Conservation (phyloP, 1,140 invertebrate species). For the Cotesia typhae region DNA sequence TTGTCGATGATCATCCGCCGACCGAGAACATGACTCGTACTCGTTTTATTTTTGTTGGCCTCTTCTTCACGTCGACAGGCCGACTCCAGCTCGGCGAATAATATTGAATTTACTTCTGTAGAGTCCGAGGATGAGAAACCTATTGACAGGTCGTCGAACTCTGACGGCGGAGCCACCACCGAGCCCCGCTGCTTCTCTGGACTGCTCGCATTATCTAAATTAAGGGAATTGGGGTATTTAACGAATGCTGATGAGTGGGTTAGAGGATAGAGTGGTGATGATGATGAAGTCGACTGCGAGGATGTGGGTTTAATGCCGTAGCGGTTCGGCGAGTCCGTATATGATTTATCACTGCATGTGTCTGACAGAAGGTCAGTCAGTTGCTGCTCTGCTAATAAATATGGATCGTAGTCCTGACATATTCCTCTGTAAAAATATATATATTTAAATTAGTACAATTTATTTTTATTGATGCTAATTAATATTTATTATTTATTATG, state of each 20-base stretch:
- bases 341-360: slow-evolving; percentile 53
- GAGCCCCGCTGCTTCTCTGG: slow-evolving; percentile 54
- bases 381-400: slow-evolving; percentile 74
- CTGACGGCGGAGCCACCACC: slow-evolving; percentile 60
- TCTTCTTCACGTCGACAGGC: slow-evolving; percentile 15
- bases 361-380: slow-evolving; percentile 72
- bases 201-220: slow-evolving; percentile 11
- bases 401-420: slow-evolving; percentile 71
- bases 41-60: slow-evolving; percentile 29
- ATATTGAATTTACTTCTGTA: slow-evolving; percentile 54
- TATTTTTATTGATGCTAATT: not conserved
- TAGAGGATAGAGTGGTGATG: slow-evolving; percentile 47
- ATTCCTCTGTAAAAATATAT: slow-evolving; percentile 56
- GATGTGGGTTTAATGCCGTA: slow-evolving; percentile 31
- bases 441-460: not conserved
- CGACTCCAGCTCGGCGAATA: slow-evolving; percentile 31
- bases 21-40: slow-evolving; percentile 38
- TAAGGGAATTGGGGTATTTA: slow-evolving; percentile 51
- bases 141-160: slow-evolving; percentile 58
- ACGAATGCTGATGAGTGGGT: slow-evolving; percentile 63
- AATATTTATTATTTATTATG: not conserved
- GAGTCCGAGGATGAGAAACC: slow-evolving; percentile 56
- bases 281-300: not conserved
- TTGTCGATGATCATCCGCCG: slow-evolving; percentile 56
- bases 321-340: slow-evolving; percentile 41